Conservation (phyloP, 2,888 invertebrate genomes). For the Bruchidius siliquastri region DNA sequence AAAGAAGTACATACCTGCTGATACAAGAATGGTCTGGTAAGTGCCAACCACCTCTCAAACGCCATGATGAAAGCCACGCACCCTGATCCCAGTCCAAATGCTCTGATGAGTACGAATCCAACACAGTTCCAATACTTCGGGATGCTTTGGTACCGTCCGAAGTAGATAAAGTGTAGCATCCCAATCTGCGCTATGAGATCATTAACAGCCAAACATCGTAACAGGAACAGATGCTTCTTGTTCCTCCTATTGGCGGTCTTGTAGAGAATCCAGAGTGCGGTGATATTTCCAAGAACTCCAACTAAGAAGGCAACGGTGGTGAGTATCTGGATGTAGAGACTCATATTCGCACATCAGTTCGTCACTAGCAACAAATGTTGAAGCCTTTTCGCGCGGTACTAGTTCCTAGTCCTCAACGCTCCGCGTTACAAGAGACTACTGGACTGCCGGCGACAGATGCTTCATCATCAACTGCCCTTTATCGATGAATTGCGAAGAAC, state of each 20-base stretch:
- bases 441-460: background rate
- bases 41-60: constrained; percentile 78
- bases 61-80: constrained; percentile 88
- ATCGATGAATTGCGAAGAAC: background rate
- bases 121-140: constrained; percentile 57
- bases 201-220: constrained; percentile 72
- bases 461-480: background rate
- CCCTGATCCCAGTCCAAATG: constrained; percentile 82
- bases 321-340: constrained; percentile 8
- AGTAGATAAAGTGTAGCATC: constrained; percentile 67
- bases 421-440: too few relatives aligned
- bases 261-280: constrained; percentile 71
- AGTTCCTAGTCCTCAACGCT: too few relatives aligned
- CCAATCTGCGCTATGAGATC: constrained; percentile 76
- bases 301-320: constrained; percentile 49
- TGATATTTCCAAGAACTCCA: constrained; percentile 70
- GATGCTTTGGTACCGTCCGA: constrained; percentile 48
- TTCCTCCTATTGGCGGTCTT: constrained; percentile 69
- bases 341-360: background rate
- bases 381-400: background rate
- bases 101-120: constrained; percentile 67
- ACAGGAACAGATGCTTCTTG: constrained; percentile 74
- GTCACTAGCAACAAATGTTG: background rate
- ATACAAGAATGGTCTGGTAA: constrained; percentile 81
- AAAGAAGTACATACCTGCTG: constrained; percentile 64